Evolutionary conservation across 1,140 invertebrate genomes (phyloP).

Genomic region (Polypedilum vanderplanki): DNA sequence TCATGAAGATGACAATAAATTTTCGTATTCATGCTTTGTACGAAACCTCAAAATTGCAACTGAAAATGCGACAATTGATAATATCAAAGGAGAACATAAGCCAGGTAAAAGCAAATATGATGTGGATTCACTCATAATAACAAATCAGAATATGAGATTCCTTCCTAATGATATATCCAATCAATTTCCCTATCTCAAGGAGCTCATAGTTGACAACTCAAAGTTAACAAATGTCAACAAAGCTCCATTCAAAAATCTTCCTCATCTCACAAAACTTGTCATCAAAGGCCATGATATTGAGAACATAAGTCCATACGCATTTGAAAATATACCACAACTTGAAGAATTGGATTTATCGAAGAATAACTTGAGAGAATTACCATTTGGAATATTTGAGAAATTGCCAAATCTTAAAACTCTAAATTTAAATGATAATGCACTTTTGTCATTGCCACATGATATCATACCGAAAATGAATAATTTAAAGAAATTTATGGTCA

Average conservation of each 20-base stretch:
- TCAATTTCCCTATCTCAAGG: neutral
- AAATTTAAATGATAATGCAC: constrained; percentile 12
- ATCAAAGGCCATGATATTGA: neutral
- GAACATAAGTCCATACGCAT: neutral
- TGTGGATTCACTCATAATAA: neutral
- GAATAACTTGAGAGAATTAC: neutral
- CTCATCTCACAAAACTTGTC: neutral
- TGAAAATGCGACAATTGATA: neutral
- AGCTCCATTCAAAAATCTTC: neutral
- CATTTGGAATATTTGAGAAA: neutral
- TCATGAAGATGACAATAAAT: neutral
- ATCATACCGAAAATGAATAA: constrained; percentile 20
- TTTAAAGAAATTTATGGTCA: neutral
- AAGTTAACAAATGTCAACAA: neutral
- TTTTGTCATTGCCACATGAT: constrained; percentile 1
- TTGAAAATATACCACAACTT: neutral
- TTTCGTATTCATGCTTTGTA: neutral
- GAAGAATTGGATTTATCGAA: neutral
- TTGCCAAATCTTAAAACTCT: neutral
- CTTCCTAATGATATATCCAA: neutral
- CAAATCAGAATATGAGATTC: neutral
- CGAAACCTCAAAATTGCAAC: neutral
- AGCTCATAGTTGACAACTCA: neutral
- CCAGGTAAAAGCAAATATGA: neutral
- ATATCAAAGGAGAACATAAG: neutral